Evolutionary conservation across 2,888 invertebrate species (phyloP), one percentile per base, ranked within the genome.

Genomic region (Masnerella sp.): DNA sequence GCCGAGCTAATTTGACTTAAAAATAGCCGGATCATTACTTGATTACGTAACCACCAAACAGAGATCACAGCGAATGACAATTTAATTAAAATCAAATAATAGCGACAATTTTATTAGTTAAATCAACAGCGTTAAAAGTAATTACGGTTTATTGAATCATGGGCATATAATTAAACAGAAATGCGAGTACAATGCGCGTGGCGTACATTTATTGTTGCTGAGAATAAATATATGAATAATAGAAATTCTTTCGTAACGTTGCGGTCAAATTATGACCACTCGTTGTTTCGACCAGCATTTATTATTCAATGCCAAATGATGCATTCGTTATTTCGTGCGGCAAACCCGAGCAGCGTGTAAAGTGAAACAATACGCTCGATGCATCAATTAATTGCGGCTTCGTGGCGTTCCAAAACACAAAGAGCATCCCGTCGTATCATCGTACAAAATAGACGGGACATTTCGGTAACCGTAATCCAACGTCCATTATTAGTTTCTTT

Each of bases 321-420:
- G 52, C 38, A 56, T 62, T 40, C 42, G 20, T 2, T 28, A 49
- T 49, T 47, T 25, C 25, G 56, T 61, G 61, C 47, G 14, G 22
- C 25, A 51, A 8, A 7, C n/a, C n/a, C n/a, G n/a, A 22, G 22
- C 7, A 14, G 11, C 14, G 32, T 25, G 49, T 58, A 52, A 64
- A 45, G 64, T 28, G 43, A 38, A 52, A 58, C 34, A 64, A 56
- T 40, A 34, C 51, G 34, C 43, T 20, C 42, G 32, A 49, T 49
- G 52, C 36, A 59, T 49, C 42, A 71, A 64, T 71, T 71, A 59
- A 43, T 65, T 47, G 40, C 36, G 64, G 40, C 32, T 62, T 47
- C 11, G 25, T 58, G 42, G 15, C 34, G 11, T 42, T 12, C 11
- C 2, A 42, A 28, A 36, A 38, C 42, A 14, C 42, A 43, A 42